Base-by-base conservation (phyloP, 2,113 vertebrate genomes). In the Microcebus lehilahytsara region DNA sequence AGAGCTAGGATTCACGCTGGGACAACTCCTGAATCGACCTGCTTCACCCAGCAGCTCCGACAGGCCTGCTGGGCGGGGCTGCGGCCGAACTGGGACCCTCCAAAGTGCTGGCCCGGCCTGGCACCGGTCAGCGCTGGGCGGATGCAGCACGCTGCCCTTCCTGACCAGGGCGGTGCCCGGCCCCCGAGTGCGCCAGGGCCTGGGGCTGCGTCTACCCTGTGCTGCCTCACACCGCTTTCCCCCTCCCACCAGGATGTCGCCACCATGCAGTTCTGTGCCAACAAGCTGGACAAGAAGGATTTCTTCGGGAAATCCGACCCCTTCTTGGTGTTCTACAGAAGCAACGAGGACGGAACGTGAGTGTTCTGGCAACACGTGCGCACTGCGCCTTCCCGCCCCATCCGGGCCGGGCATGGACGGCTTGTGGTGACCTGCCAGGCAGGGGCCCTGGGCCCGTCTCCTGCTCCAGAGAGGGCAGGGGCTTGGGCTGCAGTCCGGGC, bases 241-340 rank as follows among this genome's bases (percentile, higher is more conserved):
- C 64, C 93, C 62, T 85, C 79, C 40, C 85, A 75, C 92, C 98
- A 99, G 99, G 99, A 99, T 89, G 99, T 99, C 1, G 99, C 99
- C 93, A 99, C 99, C 1, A 99, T 99, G 99, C 99, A 99, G 98
- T 99, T 99, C 97, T 99, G 99, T 95, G 99, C 99, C 98, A 99
- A 99, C 98, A 99, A 99, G 94, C 98, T 99, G 98, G 99, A 99
- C 98, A 99, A 99, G 98, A 99, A 99, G 93, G 99, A 99, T 91
- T 99, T 99, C 97, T 99, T 99, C 51, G 99, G 99, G 85, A 99
- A 99, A 97, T 99, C 99, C 0, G 99, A 99, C 95, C 99, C 99
- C 32, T 99, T 99, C 98, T 98, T 99, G 99, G 99, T 99, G 62
- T 99, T 99, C 98, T 99, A 99, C 98, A 98, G 99, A 97, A 99